Conservation (phyloP, 92 coral and sea anemone species). For the Paragorgia papillata region DNA sequence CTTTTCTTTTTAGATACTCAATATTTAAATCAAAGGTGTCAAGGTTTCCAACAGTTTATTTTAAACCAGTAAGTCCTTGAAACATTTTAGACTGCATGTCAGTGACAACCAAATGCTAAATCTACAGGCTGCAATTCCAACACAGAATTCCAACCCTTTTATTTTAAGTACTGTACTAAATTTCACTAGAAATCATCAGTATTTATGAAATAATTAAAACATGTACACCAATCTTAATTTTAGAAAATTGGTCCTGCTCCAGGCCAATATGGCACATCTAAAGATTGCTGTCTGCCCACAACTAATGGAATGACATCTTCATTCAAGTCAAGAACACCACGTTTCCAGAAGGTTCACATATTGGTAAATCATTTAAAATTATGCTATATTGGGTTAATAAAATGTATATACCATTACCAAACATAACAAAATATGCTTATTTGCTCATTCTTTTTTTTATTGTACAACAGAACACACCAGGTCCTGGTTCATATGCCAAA, state of each 20-base stretch:
- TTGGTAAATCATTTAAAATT: constrained; percentile 60
- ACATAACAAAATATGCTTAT: no score
- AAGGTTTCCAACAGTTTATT: constrained; percentile 93
- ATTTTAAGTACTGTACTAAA: neutral
- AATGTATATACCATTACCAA: no score
- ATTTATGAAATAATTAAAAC: no score
- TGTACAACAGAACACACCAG: constrained; percentile 85
- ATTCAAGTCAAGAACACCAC: constrained; percentile 92
- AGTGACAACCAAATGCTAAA: no score
- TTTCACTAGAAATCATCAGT: no score
- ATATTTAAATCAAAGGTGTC: constrained; percentile 95
- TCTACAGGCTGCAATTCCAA: no score
- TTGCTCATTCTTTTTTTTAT: neutral
- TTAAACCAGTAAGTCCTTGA: constrained; percentile 81
- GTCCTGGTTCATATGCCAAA: constrained; percentile 93
- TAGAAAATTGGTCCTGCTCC: constrained; percentile 97
- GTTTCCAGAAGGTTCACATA: constrained; percentile 90
- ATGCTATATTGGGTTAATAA: no score
- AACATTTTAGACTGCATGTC: no score
- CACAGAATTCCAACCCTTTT: no score
- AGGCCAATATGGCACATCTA: constrained; percentile 89
- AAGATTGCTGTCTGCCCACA: constrained; percentile 86
- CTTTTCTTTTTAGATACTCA: constrained; percentile 68
- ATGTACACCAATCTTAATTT: neutral
- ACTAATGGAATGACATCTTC: constrained; percentile 89